A percentile compares a stretch with the other conserved stretches of the same genome.
Evolutionary conservation across 2,888 invertebrate genomes (phyloP).

Genomic region (Hypena proboscidalis): DNA sequence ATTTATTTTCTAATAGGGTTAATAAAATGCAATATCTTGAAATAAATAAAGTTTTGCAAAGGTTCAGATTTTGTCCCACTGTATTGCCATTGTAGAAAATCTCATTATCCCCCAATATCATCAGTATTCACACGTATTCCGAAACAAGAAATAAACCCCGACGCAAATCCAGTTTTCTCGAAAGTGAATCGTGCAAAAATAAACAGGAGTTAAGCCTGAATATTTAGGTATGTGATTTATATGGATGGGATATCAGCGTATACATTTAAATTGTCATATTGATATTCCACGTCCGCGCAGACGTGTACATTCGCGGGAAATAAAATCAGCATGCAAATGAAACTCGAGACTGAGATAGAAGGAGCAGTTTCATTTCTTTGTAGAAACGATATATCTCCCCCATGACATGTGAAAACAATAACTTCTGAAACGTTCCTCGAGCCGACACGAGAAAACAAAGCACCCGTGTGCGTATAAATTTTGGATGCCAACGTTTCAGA

Average conservation of each 20-base stretch:
- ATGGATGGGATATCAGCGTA: conserved; percentile 42
- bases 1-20: no score
- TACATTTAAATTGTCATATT: conserved; percentile 51
- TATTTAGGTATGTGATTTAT: conserved; percentile 49
- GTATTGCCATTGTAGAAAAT: no score
- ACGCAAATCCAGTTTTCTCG: conserved; percentile 15
- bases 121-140: conserved; percentile 1
- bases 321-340: conserved; percentile 50
- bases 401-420: conserved; percentile 73
- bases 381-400: conserved; percentile 62
- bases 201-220: conserved; percentile 37
- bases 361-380: conserved; percentile 57
- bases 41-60: no score
- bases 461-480: conserved; percentile 56
- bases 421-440: conserved; percentile 55
- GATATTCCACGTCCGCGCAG: conserved; percentile 40
- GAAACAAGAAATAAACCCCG: conserved; percentile 7
- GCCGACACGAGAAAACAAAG: conserved; percentile 60
- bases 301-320: conserved; percentile 35
- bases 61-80: no score
- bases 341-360: conserved; percentile 33
- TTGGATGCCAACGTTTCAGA: conserved; percentile 55
- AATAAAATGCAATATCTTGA: no score
- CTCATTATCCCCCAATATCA: no score
- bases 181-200: conserved; percentile 34